Evolutionary conservation across 2,797 vertebrate species (phyloP).

Genomic region (Enteromius treurensis): DNA sequence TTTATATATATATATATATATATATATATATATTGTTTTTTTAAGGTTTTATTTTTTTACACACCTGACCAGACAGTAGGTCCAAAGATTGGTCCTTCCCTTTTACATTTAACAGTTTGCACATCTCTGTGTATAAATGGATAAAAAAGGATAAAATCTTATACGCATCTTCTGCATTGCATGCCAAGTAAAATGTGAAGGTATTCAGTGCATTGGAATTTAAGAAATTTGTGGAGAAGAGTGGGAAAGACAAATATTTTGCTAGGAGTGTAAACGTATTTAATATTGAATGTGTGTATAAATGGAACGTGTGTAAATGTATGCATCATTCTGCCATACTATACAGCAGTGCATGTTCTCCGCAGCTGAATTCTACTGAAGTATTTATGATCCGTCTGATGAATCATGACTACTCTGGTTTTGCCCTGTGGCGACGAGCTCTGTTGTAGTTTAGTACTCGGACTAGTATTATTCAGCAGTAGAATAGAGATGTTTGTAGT

Average conservation of each 20-base stretch:
- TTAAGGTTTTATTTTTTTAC: no score
- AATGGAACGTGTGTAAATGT: background rate
- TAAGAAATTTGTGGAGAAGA: background rate
- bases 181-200: background rate
- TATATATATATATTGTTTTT: background rate
- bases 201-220: background rate
- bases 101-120: background rate
- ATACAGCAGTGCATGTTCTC: background rate
- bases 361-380: background rate
- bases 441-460: constrained; percentile 1
- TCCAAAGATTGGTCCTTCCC: background rate
- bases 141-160: no score
- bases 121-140: background rate
- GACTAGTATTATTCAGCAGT: constrained; percentile 8
- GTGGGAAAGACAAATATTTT: background rate
- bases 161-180: no score
- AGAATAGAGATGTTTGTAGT: constrained; percentile 6
- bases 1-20: no score
- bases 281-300: background rate
- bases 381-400: constrained; percentile 6
- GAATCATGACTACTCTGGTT: constrained; percentile 11
- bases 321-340: background rate
- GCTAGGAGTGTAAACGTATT: background rate
- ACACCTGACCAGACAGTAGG: background rate
- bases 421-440: background rate